These are phyloP conservation scores for Lytechinus variegatus DNA, from an alignment of 35 echinoderm and acorn worm species.

Conservation along the genomic window DNA sequence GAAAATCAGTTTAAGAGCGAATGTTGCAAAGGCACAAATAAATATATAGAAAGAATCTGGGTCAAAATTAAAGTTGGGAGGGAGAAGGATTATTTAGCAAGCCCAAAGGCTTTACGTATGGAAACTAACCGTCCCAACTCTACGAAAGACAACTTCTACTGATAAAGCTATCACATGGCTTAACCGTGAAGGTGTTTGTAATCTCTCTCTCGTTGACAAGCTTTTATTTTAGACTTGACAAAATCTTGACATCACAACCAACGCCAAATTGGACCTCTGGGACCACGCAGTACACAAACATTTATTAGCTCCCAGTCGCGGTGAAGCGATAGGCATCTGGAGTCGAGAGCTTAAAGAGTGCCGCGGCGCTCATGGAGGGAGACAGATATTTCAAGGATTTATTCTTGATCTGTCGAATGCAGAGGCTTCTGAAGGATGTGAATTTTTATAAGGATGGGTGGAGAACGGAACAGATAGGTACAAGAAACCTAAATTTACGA, in stretches of 20 bases:
- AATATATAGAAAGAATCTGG: background rate
- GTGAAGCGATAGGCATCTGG: background rate
- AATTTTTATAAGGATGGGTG: constrained; percentile 7
- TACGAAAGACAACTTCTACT: background rate
- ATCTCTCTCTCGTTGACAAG: background rate
- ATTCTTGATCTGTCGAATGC: background rate
- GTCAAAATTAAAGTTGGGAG: background rate
- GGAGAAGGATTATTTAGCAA: background rate
- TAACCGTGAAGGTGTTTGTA: background rate
- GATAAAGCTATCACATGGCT: background rate
- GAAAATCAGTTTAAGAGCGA: no score
- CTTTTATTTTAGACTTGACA: background rate
- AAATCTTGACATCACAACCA: constrained; percentile 12
- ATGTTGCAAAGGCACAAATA: no score
- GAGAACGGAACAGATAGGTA: constrained; percentile 29
- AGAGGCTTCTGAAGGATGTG: background rate
- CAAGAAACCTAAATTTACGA: background rate
- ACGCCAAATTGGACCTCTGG: constrained; percentile 50
- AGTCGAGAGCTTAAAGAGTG: background rate
- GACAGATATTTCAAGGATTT: background rate
- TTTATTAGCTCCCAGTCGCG: background rate
- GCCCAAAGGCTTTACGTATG: background rate
- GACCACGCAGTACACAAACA: constrained; percentile 33
- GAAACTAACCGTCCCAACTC: background rate
- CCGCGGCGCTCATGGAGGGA: background rate